Base-by-base conservation (phyloP, 2,888 invertebrate species). In the Coenonympha arcania region DNA sequence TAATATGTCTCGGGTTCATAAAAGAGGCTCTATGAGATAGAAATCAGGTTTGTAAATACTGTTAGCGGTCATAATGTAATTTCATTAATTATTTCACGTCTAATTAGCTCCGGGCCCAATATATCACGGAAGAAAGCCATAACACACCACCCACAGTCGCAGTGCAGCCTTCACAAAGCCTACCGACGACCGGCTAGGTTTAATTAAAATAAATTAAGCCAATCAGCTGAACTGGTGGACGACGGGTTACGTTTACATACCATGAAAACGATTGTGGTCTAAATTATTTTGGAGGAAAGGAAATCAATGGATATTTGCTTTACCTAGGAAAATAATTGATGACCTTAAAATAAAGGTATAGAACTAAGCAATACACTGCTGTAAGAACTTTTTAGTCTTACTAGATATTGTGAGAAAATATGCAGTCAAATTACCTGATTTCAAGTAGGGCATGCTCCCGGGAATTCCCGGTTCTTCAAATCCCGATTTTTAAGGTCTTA, bases 151-250 rank as follows among this genome's bases (percentile, higher is more conserved):
- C 64, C 63, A 64, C 61, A 53, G n/a, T n/a, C n/a, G 49, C 13
- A 57, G 33, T 43, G 9, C 37, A 31, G 48, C 46, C 52, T 11
- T 36, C 34, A 28, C 42, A 50, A 58, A 54, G 55, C 56, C 56
- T 57, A 59, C 54, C 53, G 56, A 59, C 45, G 26, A 24, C 24
- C 11, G 45, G 19, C 60, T 60, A 57, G 56, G 60, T 62, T 58
- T 65, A 65, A 65, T 65, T 64, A 65, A 60, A 65, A 64, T 63
- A 61, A 61, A 65, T 64, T 64, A 61, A 57, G 33, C 53, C 53
- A 56, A 63, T 62, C 57, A 57, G 57, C 49, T 45, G 49, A 53
- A 48, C 42, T 44, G 34, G 26, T 18, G 11, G 33, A 16, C 48
- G 6, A 18, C 34, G 22, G 8, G 31, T 9, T 26, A 16, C 31